These are phyloP conservation scores for Xestobium rufovillosum DNA, from an alignment of 2,888 invertebrate species.

Conservation along the genomic window DNA sequence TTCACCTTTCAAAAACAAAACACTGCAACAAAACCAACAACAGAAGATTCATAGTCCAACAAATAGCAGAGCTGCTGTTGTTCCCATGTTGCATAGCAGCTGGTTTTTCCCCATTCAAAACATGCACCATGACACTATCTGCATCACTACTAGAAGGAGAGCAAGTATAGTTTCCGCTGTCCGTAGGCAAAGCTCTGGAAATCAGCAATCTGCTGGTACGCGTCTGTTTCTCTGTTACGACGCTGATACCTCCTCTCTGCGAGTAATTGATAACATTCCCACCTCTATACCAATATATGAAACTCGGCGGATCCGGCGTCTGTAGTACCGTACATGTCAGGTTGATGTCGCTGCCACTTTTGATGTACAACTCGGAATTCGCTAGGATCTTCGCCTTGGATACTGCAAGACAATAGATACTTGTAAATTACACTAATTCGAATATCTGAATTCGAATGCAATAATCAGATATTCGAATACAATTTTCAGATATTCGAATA, in stretches of 20 bases:
- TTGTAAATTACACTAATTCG: conserved; percentile 7
- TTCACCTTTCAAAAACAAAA: conserved; percentile 35
- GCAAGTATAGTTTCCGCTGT: conserved; percentile 87
- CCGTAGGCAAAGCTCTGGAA: conserved; percentile 70
- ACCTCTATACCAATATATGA: conserved; percentile 77
- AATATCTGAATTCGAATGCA: no score
- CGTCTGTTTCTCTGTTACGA: conserved; percentile 78
- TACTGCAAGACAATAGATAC: conserved; percentile 59
- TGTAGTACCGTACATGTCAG: conserved; percentile 80
- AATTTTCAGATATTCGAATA: no score
- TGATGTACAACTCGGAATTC: conserved; percentile 78
- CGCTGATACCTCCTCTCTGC: conserved; percentile 75
- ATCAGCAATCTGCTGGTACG: conserved; percentile 78
- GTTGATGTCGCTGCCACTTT: conserved; percentile 87
- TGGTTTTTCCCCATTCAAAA: conserved; percentile 47
- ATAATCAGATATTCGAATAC: no score
- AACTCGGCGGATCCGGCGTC: conserved; percentile 75
- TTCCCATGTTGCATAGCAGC: conserved; percentile 44
- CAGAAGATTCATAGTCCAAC: conserved; percentile 32
- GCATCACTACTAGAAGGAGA: conserved; percentile 56
- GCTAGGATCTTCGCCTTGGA: conserved; percentile 84
- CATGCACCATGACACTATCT: conserved; percentile 51
- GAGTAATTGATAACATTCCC: conserved; percentile 77
- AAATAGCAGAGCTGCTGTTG: conserved; percentile 32
- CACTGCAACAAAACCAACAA: conserved; percentile 32